Evolutionary conservation across 1,140 invertebrate genomes (phyloP).

Genomic region (Drosophila sproati): DNA sequence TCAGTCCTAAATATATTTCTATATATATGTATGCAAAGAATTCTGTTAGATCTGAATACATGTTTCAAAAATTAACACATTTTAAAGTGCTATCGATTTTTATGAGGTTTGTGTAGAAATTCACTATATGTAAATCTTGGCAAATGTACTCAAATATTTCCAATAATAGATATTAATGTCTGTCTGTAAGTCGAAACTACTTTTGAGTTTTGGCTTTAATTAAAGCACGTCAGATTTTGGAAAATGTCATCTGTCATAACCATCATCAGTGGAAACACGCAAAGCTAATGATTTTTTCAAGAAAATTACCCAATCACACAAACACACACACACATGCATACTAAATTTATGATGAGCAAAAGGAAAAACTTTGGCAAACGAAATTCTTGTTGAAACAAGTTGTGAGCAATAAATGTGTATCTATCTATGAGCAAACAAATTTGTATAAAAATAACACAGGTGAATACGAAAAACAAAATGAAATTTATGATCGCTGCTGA

Average conservation of each 20-base stretch:
- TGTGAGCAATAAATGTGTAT: constrained; percentile 71
- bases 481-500: constrained; percentile 55
- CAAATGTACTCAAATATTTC: too few species aligned
- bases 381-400: constrained; percentile 49
- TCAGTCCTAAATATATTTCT: not conserved
- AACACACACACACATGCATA: constrained; percentile 28
- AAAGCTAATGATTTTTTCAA: constrained; percentile 13
- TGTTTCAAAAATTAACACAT: too few species aligned
- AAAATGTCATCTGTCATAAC: constrained; percentile 32
- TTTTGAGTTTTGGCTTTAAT: too few species aligned
- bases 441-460: constrained; percentile 75
- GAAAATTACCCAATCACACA: constrained; percentile 65
- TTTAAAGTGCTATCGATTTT: too few species aligned
- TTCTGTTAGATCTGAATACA: too few species aligned
- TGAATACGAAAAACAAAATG: constrained; percentile 53
- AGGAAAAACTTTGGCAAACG: not conserved
- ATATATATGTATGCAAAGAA: too few species aligned
- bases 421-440: constrained; percentile 48
- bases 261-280: constrained; percentile 29
- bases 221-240: too few species aligned
- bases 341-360: constrained; percentile 34
- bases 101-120: too few species aligned
- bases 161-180: too few species aligned
- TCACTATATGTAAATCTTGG: too few species aligned
- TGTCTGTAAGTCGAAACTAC: too few species aligned